A percentile compares a stretch with the other conserved stretches of the same genome.
Evolutionary conservation across 2,888 invertebrate species (phyloP).

Genomic region (Apodemia duryi): DNA sequence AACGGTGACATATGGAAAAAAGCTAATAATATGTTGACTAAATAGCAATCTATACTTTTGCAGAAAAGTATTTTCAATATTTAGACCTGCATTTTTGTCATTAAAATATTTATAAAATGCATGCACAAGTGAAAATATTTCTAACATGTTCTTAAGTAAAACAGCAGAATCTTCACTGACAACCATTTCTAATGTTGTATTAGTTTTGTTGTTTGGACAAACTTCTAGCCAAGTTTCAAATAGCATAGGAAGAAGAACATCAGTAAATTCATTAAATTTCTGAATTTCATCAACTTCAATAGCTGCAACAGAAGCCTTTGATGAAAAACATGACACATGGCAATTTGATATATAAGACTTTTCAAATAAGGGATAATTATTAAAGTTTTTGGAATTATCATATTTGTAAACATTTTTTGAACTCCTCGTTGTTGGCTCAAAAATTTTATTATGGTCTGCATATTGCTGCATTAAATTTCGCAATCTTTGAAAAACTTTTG

Average conservation of each 20-base stretch:
- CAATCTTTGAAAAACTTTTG: constrained; percentile 86
- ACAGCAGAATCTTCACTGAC: constrained; percentile 82
- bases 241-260: constrained; percentile 86
- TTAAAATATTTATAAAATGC: constrained; percentile 55
- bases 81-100: constrained; percentile 50
- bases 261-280: constrained; percentile 81
- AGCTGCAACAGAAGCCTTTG: constrained; percentile 52
- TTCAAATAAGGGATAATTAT: constrained; percentile 54
- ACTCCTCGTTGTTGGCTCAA: constrained; percentile 32
- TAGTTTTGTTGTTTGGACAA: constrained; percentile 68
- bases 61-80: constrained; percentile 71
- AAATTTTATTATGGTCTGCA: constrained; percentile 47
- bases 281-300: constrained; percentile 59
- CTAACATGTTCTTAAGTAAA: constrained; percentile 81
- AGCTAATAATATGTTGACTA: constrained; percentile 74
- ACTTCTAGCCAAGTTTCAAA: constrained; percentile 93
- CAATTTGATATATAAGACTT: constrained; percentile 53
- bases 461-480: constrained; percentile 69
- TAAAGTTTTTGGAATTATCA: constrained; percentile 42
- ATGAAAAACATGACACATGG: constrained; percentile 60
- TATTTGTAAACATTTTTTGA: constrained; percentile 38
- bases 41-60: constrained; percentile 75
- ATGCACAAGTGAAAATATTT: constrained; percentile 82
- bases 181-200: constrained; percentile 64
- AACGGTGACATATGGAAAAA: constrained; percentile 80